Evolutionary conservation across 2,113 vertebrate species (phyloP).

Genomic region (Thamnaconus septentrionalis): DNA sequence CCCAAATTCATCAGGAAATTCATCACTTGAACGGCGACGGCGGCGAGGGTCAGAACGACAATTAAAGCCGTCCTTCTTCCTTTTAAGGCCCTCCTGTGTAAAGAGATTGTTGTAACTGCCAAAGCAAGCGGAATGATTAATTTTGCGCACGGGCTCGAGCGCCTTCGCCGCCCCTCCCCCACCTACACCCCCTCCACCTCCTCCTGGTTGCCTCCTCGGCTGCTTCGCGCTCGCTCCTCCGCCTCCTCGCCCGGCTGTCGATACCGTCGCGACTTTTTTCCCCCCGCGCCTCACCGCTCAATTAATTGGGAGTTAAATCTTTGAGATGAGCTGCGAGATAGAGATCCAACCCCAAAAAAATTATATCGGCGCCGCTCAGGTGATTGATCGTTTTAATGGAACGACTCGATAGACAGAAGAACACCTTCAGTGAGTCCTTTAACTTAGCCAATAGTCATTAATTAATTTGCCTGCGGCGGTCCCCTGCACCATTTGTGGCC

Average conservation of each 20-base stretch:
- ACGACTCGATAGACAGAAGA: slow-evolving; percentile 10
- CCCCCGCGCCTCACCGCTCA: background rate
- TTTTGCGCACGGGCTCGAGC: background rate
- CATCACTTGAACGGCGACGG: slow-evolving; percentile 16
- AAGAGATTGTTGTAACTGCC: slow-evolving; percentile 43
- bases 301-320: background rate
- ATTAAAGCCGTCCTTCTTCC: slow-evolving; percentile 54
- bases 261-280: too few relatives aligned
- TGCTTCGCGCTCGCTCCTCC: too few relatives aligned
- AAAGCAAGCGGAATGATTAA: slow-evolving; percentile 49
- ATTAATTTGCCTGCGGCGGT: slow-evolving; percentile 14
- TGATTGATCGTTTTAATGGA: slow-evolving; percentile 20
- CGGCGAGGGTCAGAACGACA: slow-evolving; percentile 47
- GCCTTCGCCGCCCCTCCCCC: too few relatives aligned
- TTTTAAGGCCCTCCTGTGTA: slow-evolving; percentile 46
- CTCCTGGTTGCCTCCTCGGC: too few relatives aligned
- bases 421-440: slow-evolving; percentile 3
- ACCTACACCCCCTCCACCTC: too few relatives aligned
- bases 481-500: slow-evolving; percentile 1
- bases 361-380: slow-evolving; percentile 4
- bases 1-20: slow-evolving; percentile 33
- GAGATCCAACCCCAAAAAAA: background rate
- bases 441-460: slow-evolving; percentile 17
- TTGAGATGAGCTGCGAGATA: slow-evolving; percentile 4
- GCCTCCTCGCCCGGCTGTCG: too few relatives aligned